Percentiles rank a stretch among this genome's conserved stretches.
Conservation (phyloP, 2,888 invertebrate genomes). For the Harpagoxenus sublaevis region DNA sequence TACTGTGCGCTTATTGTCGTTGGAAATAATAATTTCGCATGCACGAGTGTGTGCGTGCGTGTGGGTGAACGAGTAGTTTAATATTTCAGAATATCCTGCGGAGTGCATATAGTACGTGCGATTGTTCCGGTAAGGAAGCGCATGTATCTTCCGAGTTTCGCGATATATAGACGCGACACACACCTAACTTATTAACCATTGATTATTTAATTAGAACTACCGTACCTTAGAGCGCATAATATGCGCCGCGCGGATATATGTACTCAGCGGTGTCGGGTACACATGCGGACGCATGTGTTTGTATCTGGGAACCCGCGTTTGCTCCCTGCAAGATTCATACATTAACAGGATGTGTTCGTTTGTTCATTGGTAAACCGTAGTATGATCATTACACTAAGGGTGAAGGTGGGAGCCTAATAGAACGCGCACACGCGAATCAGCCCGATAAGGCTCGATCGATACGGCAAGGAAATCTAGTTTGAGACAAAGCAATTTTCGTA, state of each 20-base stretch:
- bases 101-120: background rate
- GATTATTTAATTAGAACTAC: conserved; percentile 64
- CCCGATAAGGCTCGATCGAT: conserved; percentile 39
- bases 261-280: conserved; percentile 29
- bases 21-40: conserved; percentile 27
- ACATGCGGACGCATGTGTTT: conserved; percentile 38
- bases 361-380: conserved; percentile 61
- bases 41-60: too few species aligned
- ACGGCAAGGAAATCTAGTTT: conserved; percentile 36
- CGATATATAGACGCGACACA: conserved; percentile 36
- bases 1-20: conserved; percentile 9
- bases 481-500: conserved; percentile 12
- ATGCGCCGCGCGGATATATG: conserved; percentile 28
- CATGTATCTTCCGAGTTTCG: conserved; percentile 13
- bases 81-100: conserved; percentile 12
- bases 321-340: conserved; percentile 63
- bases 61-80: background rate
- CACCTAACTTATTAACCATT: conserved; percentile 53
- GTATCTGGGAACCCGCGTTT: conserved; percentile 62
- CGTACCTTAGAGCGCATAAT: background rate
- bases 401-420: conserved; percentile 9
- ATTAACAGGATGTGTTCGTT: conserved; percentile 66
- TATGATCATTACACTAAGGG: conserved; percentile 46
- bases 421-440: conserved; percentile 37
- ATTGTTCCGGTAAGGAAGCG: conserved; percentile 4